These are phyloP conservation scores for Celastrina argiolus DNA, from an alignment of 2,888 invertebrate species.

Conservation along the genomic window DNA sequence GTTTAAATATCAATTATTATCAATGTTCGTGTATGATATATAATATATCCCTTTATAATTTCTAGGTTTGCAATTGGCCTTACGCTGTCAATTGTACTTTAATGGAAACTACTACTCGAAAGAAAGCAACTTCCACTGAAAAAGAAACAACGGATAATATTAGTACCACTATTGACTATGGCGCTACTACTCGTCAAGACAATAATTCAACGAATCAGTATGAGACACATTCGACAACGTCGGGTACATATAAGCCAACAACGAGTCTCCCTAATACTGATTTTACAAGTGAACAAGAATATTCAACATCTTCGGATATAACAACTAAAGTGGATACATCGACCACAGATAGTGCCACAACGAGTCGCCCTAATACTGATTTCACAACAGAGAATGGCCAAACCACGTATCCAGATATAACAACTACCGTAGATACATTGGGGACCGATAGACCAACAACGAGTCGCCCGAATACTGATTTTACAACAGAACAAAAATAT, in stretches of 20 bases:
- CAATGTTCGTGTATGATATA: too few species aligned
- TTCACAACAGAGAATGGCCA: background rate
- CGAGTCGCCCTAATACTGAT: background rate
- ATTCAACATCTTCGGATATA: background rate
- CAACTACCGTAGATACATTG: background rate
- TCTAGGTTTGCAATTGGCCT: slow-evolving; percentile 40
- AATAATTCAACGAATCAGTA: too few species aligned
- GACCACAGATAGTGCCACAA: background rate
- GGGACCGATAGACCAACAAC: background rate
- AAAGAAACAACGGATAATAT: slow-evolving; percentile 2
- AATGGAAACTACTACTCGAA: background rate
- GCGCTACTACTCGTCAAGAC: background rate
- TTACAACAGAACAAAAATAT: slow-evolving; percentile 7
- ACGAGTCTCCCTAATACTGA: background rate
- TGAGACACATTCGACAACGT: too few species aligned
- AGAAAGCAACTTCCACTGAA: slow-evolving; percentile 8
- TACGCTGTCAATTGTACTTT: slow-evolving; percentile 34
- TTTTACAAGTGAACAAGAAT: background rate
- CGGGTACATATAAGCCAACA: background rate
- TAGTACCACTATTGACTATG: background rate
- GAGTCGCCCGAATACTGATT: background rate
- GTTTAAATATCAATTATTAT: too few species aligned
- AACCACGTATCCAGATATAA: background rate
- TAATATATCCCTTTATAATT: slow-evolving; percentile 4
- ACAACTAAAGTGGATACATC: background rate